Percentiles rank a stretch among this genome's conserved stretches.
These are phyloP conservation scores for Cephalopholis sonnerati DNA, from an alignment of 2,113 vertebrate genomes.

Conservation along the genomic window DNA sequence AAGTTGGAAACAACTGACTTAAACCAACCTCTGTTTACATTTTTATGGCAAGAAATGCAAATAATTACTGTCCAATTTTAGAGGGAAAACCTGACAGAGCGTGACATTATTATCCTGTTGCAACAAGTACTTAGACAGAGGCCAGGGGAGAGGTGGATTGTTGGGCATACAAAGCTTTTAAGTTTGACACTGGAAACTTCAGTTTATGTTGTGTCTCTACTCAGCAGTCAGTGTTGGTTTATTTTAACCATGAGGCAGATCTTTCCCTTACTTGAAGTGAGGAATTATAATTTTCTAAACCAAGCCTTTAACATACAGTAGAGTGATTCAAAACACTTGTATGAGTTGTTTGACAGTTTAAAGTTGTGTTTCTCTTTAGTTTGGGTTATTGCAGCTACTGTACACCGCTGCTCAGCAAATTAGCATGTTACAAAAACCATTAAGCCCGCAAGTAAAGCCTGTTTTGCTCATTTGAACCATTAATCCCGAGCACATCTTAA, in stretches of 20 bases:
- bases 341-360: not conserved
- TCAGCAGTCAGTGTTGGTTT: no score
- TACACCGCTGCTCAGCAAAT: not conserved
- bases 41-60: not conserved
- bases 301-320: not conserved
- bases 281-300: not conserved
- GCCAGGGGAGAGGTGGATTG: not conserved
- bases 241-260: not conserved
- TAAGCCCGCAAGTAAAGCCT: not conserved
- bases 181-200: not conserved
- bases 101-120: not conserved
- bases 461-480: conserved; percentile 38
- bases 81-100: not conserved
- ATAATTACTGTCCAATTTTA: not conserved
- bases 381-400: conserved; percentile 2
- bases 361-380: not conserved
- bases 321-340: not conserved
- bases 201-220: not conserved
- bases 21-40: not conserved
- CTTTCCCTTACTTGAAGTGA: not conserved
- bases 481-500: conserved; percentile 47
- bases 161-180: not conserved
- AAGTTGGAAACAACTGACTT: not conserved
- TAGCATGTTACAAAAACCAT: not conserved
- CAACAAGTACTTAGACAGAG: not conserved